Evolutionary conservation across 2,797 vertebrate species (phyloP).

Genomic region (Rhynchonycteris naso): DNA sequence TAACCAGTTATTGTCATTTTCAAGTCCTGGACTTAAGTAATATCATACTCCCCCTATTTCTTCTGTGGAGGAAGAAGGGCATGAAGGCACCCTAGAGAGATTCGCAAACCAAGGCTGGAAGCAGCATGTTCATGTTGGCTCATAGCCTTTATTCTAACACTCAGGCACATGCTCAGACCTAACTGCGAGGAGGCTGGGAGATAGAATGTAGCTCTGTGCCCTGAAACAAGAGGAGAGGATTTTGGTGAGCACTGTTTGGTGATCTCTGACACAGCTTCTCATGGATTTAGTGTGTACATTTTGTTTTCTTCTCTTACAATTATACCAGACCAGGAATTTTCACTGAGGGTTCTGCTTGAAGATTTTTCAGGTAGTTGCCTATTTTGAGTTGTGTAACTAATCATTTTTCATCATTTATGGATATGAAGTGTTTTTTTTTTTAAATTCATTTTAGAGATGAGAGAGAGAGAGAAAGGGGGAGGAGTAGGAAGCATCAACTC

Average conservation of each 20-base stretch:
- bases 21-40: background rate
- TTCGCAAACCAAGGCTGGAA: background rate
- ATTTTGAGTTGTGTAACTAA: constrained; percentile 16
- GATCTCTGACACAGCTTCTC: background rate
- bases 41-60: background rate
- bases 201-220: background rate
- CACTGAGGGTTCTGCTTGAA: background rate
- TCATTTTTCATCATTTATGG: background rate
- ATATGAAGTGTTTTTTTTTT: background rate
- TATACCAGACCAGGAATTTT: background rate
- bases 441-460: too few relatives aligned
- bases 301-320: background rate
- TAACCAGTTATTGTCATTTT: background rate
- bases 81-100: background rate
- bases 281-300: background rate
- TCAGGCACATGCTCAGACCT: background rate
- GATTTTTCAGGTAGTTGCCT: background rate
- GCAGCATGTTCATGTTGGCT: background rate
- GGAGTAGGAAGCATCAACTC: too few relatives aligned
- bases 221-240: background rate
- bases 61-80: background rate
- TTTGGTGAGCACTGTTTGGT: background rate
- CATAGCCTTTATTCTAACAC: background rate
- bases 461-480: too few relatives aligned
- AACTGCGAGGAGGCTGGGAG: background rate